These are phyloP conservation scores for Zootermopsis nevadensis DNA, from an alignment of 2,888 invertebrate genomes.

Conservation along the genomic window DNA sequence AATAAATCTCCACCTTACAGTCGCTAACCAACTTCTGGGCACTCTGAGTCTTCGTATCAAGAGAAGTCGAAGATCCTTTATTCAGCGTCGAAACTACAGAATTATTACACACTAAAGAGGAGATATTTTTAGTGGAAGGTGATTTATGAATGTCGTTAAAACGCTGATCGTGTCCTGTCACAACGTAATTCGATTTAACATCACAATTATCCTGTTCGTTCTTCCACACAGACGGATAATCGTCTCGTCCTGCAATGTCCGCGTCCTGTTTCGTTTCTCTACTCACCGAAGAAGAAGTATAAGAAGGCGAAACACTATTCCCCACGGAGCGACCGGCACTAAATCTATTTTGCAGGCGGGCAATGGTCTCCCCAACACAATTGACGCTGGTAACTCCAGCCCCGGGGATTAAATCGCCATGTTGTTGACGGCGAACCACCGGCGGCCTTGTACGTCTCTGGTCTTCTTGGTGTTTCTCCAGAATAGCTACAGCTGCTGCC, in stretches of 20 bases:
- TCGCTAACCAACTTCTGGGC: neutral
- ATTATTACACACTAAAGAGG: neutral
- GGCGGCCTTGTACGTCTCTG: conserved; percentile 60
- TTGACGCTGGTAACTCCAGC: conserved; percentile 53
- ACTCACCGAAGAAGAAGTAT: neutral
- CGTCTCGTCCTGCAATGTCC: neutral
- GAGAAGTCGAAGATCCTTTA: neutral
- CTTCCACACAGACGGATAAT: neutral
- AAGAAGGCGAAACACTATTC: neutral
- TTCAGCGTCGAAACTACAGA: neutral
- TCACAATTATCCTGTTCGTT: neutral
- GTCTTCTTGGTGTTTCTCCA: conserved; percentile 61
- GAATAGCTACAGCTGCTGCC: conserved; percentile 68
- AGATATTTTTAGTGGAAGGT: conserved; percentile 10
- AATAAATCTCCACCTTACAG: neutral
- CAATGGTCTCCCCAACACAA: conserved; percentile 45
- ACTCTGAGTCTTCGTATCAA: neutral
- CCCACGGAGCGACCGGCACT: neutral
- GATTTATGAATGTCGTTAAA: neutral
- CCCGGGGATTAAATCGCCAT: neutral
- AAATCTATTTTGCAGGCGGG: neutral
- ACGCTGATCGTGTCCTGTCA: neutral
- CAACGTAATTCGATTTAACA: neutral
- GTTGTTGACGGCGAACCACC: conserved; percentile 57
- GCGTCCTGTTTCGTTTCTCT: neutral